Conservation (phyloP, 2,888 invertebrate genomes). For the Actias luna region DNA sequence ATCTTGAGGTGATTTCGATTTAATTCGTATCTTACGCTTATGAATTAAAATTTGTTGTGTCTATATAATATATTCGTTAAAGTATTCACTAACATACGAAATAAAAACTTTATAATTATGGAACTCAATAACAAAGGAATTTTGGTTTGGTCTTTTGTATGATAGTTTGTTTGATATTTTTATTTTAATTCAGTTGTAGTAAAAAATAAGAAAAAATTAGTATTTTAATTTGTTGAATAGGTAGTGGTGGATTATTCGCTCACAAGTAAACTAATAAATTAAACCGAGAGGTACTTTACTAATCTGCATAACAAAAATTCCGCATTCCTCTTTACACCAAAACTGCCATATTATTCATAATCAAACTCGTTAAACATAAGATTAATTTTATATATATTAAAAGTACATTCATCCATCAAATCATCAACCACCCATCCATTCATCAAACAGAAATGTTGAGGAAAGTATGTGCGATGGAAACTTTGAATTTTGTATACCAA, state of each 20-base stretch:
- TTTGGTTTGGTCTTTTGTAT: neutral
- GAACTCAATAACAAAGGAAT: too few relatives aligned
- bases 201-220: neutral
- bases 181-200: too few relatives aligned
- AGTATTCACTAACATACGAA: neutral
- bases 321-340: too few relatives aligned
- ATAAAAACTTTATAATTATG: too few relatives aligned
- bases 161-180: neutral
- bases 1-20: slow-evolving; percentile 38
- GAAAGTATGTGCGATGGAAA: neutral
- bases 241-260: neutral
- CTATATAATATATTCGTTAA: neutral
- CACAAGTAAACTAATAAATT: neutral
- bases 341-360: too few relatives aligned
- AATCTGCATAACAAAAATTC: neutral
- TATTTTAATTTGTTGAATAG: neutral
- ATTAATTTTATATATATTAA: too few relatives aligned
- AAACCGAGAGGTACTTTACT: neutral
- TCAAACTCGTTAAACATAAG: too few relatives aligned
- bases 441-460: too few relatives aligned
- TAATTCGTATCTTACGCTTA: slow-evolving; percentile 35
- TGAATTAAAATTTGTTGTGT: slow-evolving; percentile 33
- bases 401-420: too few relatives aligned
- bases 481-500: neutral
- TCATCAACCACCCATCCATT: too few relatives aligned